Evolutionary conservation across 2,797 vertebrate species (phyloP), one percentile per base, ranked within the genome.

Genomic region (Cacajao melanocephalus): DNA sequence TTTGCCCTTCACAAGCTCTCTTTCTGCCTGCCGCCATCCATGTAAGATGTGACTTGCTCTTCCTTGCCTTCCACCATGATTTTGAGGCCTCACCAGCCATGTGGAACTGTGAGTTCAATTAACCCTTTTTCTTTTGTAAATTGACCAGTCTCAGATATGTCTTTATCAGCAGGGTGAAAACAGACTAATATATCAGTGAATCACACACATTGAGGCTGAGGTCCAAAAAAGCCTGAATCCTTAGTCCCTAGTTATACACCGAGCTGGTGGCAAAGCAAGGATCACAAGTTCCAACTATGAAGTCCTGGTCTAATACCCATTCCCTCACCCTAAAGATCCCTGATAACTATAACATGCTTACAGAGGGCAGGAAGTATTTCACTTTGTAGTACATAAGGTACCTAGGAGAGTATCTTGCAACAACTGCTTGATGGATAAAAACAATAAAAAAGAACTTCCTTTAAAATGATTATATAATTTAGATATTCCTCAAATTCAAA

Each of bases 401-500:
- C 12, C 46, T n/a, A 26, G 39, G 64, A 85, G 4, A 84, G 5
- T 24, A 57, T 44, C 33, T 48, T 61, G 39, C 52, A 93, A 55
- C 41, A 90, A 57, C 28, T 79, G 41, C 57, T 44, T 76, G 24
- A 81, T 78, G 36, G 52, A 4, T 55, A 20, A 96, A 81, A 92
- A 57, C 7, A 88, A 46, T 80, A 93, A 67, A 75, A 93, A 67
- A 22, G 33, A 28, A 93, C 67, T 76, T 64, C 50, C 48, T 75
- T 78, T 41, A 84, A 90, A 84, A 84, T 52, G 17, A 88, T 28
- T 89, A 64, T 17, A 41, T 90, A 94, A 97, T 46, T 91, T 41
- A 94, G 36, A 30, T 64, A 93, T 44, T 30, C 92, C 55, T 85
- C 30, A 75, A 85, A 90, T 73, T 97, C 92, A 93, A 70, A 92